phyloP scores from a whole-genome alignment of 2,797 vertebrate species.

The Chloroceryle inda region DNA sequence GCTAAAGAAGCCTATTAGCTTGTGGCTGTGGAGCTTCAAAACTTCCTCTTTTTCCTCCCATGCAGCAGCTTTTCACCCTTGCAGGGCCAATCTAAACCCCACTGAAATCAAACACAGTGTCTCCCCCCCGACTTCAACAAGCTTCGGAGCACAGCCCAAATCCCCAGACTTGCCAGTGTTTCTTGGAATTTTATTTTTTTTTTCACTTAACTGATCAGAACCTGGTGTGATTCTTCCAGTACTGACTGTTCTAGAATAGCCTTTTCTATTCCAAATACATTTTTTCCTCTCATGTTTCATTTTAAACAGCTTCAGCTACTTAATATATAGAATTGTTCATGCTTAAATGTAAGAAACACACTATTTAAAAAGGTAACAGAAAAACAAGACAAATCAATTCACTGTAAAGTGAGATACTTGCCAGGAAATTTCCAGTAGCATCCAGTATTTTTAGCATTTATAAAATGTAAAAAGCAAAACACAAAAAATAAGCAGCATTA shows the following conservation, averaged over 20 bases:
- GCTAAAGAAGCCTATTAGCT: neutral
- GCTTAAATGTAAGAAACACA: neutral
- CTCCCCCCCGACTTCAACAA: neutral
- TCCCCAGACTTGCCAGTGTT: neutral
- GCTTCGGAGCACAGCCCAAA: neutral
- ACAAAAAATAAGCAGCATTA: slow-evolving; percentile 15
- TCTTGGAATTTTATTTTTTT: neutral
- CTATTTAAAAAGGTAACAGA: slow-evolving; percentile 23
- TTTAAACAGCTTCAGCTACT: slow-evolving; percentile 26
- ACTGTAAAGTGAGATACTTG: slow-evolving; percentile 17
- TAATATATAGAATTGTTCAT: neutral
- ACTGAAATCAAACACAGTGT: neutral
- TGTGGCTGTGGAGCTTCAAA: neutral
- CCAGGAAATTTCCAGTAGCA: slow-evolving; percentile 30
- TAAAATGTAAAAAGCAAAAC: slow-evolving; percentile 27
- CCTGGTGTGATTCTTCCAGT: neutral
- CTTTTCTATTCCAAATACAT: neutral
- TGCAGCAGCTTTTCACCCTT: neutral
- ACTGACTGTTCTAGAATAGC: neutral
- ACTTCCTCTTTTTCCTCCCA: neutral
- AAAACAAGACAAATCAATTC: slow-evolving; percentile 14
- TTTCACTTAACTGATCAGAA: slow-evolving; percentile 6
- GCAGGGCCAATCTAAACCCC: neutral
- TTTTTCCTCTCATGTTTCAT: neutral
- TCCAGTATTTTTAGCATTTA: slow-evolving; percentile 17